Base-by-base conservation (phyloP, 2,113 vertebrate species). In the Acanthochromis polyacanthus region DNA sequence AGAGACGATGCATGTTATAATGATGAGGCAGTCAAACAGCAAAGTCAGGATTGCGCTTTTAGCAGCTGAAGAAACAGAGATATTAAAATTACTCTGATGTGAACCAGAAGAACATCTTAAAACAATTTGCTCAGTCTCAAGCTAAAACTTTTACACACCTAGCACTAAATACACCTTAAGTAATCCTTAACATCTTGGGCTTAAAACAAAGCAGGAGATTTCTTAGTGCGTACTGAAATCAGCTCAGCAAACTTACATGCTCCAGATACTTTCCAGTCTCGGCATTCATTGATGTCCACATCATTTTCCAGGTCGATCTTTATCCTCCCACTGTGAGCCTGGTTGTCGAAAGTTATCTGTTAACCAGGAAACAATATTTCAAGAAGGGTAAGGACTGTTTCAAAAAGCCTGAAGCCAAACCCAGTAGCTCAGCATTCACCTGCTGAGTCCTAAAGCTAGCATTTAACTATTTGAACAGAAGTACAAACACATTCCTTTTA, bases 271-370 rank as follows among this genome's bases (percentile, higher is more conserved):
- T 96, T 97, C 96, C 96, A 97, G 74, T 97, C 96, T 92, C 91
- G 95, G 91, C 98, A 99, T 88, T 99, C 96, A 55, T 93, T 95
- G 86, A 99, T 97, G 0, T 95, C 93, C 78, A 98, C 96, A 22
- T 98, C 95, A 0, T 94, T 96, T 82, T 98, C 96, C 81, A 99
- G 92, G 60, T 94, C 94, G 56, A 99, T 94, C 90, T 95, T 96
- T 78, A 99, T 97, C 90, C 95, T 95, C 88, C 98, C 98, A 64
- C 98, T 99, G 84, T 99, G 98, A 63, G 93, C 97, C 85, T 94
- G 94, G 90, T 99, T 99, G 93, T 97, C 91, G 65, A 98, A 98
- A 12, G 92, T 92, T 80, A 99, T 97, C 98, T 99, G 89, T 82
- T 32, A 40, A 67, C 10, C 71, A 77, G 30, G 83, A n/a, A 70